phyloP scores from a whole-genome alignment of 2,888 invertebrate species.

The Herminia tarsipennalis region DNA sequence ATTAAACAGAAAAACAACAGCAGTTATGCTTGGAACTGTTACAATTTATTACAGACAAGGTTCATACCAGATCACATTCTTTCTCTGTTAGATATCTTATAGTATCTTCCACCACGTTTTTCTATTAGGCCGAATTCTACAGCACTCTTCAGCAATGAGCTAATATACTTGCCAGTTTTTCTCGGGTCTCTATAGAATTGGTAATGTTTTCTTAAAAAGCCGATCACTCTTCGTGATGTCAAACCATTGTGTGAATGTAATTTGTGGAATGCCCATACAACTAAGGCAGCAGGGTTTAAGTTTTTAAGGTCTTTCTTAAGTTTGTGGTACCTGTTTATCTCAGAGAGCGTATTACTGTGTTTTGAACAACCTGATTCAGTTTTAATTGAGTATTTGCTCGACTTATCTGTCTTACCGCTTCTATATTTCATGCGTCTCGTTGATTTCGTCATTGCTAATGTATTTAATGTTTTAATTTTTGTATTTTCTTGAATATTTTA shows the following conservation, averaged over 20 bases:
- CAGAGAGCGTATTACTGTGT: not conserved
- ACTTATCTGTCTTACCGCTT: too few relatives aligned
- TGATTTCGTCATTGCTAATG: constrained; percentile 5
- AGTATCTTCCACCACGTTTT: constrained; percentile 59
- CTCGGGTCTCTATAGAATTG: constrained; percentile 47
- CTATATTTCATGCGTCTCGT: too few relatives aligned
- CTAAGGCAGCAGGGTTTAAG: constrained; percentile 62
- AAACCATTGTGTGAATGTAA: constrained; percentile 56
- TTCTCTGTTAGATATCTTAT: too few relatives aligned
- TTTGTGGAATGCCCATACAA: constrained; percentile 68
- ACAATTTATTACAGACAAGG: too few relatives aligned
- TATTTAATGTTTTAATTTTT: not conserved
- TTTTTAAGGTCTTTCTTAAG: constrained; percentile 51
- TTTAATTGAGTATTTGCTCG: too few relatives aligned
- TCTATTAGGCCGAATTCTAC: constrained; percentile 64
- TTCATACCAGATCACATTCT: too few relatives aligned
- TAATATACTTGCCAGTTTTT: constrained; percentile 57
- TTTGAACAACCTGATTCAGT: too few relatives aligned
- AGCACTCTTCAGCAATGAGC: constrained; percentile 57
- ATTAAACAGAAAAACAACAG: too few relatives aligned
- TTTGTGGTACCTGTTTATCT: constrained; percentile 40
- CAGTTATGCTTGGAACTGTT: too few relatives aligned
- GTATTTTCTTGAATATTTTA: constrained; percentile 2
- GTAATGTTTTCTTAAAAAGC: constrained; percentile 60
- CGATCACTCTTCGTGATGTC: constrained; percentile 61